A percentile compares a stretch with the other conserved stretches of the same genome.
Conservation (phyloP, 2,113 vertebrate genomes). For the Colinus virginianus region DNA sequence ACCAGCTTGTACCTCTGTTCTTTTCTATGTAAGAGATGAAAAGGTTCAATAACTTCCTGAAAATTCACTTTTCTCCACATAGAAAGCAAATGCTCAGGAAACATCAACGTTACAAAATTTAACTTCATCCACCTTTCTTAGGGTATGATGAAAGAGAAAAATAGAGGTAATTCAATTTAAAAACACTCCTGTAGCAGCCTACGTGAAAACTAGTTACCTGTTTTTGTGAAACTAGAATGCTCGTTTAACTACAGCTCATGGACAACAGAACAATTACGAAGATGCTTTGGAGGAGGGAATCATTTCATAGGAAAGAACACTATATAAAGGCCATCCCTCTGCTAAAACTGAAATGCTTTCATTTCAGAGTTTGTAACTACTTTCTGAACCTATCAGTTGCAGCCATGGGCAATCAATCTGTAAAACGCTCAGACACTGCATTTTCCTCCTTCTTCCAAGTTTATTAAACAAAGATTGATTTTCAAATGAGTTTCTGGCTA, state of each 20-base stretch:
- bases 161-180: background rate
- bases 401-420: background rate
- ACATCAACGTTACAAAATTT: background rate
- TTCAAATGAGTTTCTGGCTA: background rate
- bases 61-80: background rate
- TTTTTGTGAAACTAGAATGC: background rate
- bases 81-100: background rate
- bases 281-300: background rate
- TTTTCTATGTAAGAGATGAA: background rate
- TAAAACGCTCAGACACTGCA: background rate
- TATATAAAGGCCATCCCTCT: background rate
- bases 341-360: background rate
- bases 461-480: background rate
- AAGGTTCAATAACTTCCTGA: background rate
- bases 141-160: background rate
- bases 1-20: background rate
- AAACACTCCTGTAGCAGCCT: background rate
- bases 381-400: background rate
- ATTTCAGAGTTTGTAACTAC: background rate
- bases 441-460: background rate
- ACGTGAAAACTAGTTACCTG: background rate
- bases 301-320: background rate
- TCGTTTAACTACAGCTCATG: background rate
- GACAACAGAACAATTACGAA: background rate
- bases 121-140: background rate